phyloP scores from a whole-genome alignment of 2,888 invertebrate species.

The Nemurella pictetii region DNA sequence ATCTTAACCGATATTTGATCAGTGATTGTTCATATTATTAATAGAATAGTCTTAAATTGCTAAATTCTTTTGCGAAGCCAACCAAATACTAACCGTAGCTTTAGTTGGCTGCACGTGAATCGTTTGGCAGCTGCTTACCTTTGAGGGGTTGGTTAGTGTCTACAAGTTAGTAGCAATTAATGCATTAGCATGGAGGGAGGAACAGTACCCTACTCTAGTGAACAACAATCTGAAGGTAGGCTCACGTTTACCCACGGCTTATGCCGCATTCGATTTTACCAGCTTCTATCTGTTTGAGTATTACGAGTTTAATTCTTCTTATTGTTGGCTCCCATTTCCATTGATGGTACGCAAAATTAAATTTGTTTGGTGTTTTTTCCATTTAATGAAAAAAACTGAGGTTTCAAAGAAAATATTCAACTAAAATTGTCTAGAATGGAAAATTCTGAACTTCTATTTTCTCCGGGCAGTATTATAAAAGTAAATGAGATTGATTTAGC shows the following conservation, averaged over 20 bases:
- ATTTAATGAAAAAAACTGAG: not conserved
- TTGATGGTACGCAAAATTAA: not conserved
- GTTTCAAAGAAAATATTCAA: not conserved
- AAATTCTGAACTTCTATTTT: not conserved
- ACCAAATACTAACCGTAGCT: not conserved
- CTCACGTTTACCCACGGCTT: not conserved
- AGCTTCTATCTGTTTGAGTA: too few species aligned
- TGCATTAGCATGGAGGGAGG: slow-evolving; percentile 22
- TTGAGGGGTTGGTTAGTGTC: not conserved
- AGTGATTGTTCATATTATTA: not conserved
- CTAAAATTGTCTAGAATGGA: not conserved
- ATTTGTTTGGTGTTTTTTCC: not conserved
- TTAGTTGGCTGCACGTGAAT: not conserved
- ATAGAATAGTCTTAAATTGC: not conserved
- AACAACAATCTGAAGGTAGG: slow-evolving; percentile 11
- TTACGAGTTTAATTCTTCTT: not conserved
- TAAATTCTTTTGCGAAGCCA: not conserved
- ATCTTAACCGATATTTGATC: not conserved
- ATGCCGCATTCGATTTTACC: not conserved
- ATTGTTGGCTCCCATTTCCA: not conserved
- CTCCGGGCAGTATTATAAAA: not conserved
- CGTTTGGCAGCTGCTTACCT: slow-evolving; percentile 6
- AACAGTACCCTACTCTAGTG: slow-evolving; percentile 26
- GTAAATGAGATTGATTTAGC: too few species aligned
- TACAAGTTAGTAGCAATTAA: slow-evolving; percentile 1